These are phyloP conservation scores for Andricus curvator DNA, from an alignment of 2,888 invertebrate species.

Conservation along the genomic window DNA sequence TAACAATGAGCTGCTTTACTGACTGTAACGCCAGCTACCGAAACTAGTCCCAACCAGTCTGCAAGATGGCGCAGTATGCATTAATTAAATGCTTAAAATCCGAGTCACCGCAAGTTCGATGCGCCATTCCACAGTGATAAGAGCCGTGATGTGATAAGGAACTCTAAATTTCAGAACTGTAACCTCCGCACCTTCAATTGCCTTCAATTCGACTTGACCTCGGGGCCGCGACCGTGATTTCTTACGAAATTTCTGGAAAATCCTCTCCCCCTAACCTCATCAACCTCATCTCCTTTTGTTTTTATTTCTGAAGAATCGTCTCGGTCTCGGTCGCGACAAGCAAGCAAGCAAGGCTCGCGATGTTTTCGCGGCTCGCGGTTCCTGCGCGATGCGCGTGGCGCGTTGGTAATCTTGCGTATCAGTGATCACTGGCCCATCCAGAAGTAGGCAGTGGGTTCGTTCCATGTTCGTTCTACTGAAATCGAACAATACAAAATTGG, in stretches of 20 bases:
- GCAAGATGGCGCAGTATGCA: neutral
- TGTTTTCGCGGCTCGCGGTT: slow-evolving; percentile 45
- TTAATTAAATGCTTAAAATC: neutral
- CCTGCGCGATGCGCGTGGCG: slow-evolving; percentile 69
- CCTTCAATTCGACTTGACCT: neutral
- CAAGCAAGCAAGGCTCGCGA: neutral
- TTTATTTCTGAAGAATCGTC: slow-evolving; percentile 26
- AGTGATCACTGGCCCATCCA: slow-evolving; percentile 56
- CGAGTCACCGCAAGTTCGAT: slow-evolving; percentile 33
- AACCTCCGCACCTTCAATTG: neutral
- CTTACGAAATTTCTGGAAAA: neutral
- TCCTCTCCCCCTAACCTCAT: slow-evolving; percentile 12
- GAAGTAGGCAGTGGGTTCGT: slow-evolving; percentile 49
- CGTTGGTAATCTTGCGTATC: slow-evolving; percentile 69
- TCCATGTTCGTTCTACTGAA: slow-evolving; percentile 46
- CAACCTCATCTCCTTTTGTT: slow-evolving; percentile 21
- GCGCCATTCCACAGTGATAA: slow-evolving; percentile 30
- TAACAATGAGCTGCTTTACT: no score
- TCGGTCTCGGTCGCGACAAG: neutral
- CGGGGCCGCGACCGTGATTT: neutral
- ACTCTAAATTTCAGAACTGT: slow-evolving; percentile 5
- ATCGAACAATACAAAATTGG: slow-evolving; percentile 41
- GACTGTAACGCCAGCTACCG: no score
- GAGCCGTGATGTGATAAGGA: slow-evolving; percentile 24
- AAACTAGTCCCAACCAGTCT: no score